Conservation (phyloP, 1,140 invertebrate genomes). For the Musca vetustissima region DNA sequence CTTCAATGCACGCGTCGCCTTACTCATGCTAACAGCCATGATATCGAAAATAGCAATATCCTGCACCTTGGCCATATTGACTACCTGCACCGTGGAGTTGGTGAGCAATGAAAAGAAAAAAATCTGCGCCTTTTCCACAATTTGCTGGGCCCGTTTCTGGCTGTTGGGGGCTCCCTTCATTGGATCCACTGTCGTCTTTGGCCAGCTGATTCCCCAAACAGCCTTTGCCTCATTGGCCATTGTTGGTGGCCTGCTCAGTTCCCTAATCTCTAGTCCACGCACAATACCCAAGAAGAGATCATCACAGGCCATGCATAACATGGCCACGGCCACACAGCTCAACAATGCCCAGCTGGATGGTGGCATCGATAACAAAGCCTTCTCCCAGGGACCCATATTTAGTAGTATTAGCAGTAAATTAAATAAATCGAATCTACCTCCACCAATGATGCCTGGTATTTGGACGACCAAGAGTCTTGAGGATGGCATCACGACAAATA, state of each 20-base stretch:
- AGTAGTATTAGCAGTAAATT: constrained; percentile 41
- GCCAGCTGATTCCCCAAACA: constrained; percentile 50
- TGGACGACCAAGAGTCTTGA: constrained; percentile 52
- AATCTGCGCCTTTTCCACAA: constrained; percentile 50
- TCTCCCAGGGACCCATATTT: constrained; percentile 39
- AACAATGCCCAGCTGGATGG: constrained; percentile 45
- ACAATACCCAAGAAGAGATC: constrained; percentile 44
- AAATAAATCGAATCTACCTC: constrained; percentile 52
- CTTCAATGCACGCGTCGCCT: constrained; percentile 41
- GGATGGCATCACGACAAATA: constrained; percentile 27
- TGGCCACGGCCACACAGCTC: constrained; percentile 43
- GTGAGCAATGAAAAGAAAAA: constrained; percentile 49
- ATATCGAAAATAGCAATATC: constrained; percentile 54
- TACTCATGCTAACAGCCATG: constrained; percentile 53
- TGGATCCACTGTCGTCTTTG: constrained; percentile 48
- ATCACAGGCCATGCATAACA: constrained; percentile 39
- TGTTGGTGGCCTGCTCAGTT: constrained; percentile 44
- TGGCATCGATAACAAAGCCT: constrained; percentile 47
- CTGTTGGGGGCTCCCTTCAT: constrained; percentile 52
- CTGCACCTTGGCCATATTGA: constrained; percentile 50
- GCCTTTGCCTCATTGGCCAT: constrained; percentile 48
- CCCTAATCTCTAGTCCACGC: constrained; percentile 48
- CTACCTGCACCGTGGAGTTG: constrained; percentile 52
- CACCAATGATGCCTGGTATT: constrained; percentile 51
- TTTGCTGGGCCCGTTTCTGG: constrained; percentile 54